Conservation (phyloP, 2,888 invertebrate genomes). For the Mystacides longicornis region DNA sequence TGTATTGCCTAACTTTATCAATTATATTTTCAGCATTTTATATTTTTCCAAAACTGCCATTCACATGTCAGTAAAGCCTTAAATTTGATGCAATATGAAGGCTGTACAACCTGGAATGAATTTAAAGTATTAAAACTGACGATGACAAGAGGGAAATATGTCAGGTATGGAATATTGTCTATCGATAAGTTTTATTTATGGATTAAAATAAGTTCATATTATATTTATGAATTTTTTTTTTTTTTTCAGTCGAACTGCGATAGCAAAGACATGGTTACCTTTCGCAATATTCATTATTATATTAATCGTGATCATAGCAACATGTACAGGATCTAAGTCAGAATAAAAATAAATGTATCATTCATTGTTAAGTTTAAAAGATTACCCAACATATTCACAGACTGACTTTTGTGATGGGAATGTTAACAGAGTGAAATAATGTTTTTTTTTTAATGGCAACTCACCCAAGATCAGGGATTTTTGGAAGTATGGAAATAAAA, state of each 20-base stretch:
- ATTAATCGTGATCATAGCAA: constrained; percentile 16
- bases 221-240: background rate
- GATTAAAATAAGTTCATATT: too few relatives aligned
- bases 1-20: too few relatives aligned
- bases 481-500: too few relatives aligned
- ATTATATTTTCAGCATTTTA: constrained; percentile 7
- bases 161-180: constrained; percentile 1
- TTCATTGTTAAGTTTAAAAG: too few relatives aligned
- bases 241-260: constrained; percentile 14
- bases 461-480: too few relatives aligned
- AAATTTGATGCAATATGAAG: constrained; percentile 15
- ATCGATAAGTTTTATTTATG: too few relatives aligned
- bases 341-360: background rate
- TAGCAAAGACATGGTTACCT: constrained; percentile 14
- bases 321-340: background rate
- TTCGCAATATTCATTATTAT: constrained; percentile 10
- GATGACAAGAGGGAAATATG: constrained; percentile 11
- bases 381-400: too few relatives aligned
- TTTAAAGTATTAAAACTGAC: constrained; percentile 9
- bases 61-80: constrained; percentile 13
- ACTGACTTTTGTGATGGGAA: too few relatives aligned
- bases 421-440: too few relatives aligned
- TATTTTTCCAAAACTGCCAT: constrained; percentile 11
- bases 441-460: too few relatives aligned
- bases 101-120: constrained; percentile 8